phyloP scores from a whole-genome alignment of 1,140 invertebrate species.

The Cyphomyrmex costatus region DNA sequence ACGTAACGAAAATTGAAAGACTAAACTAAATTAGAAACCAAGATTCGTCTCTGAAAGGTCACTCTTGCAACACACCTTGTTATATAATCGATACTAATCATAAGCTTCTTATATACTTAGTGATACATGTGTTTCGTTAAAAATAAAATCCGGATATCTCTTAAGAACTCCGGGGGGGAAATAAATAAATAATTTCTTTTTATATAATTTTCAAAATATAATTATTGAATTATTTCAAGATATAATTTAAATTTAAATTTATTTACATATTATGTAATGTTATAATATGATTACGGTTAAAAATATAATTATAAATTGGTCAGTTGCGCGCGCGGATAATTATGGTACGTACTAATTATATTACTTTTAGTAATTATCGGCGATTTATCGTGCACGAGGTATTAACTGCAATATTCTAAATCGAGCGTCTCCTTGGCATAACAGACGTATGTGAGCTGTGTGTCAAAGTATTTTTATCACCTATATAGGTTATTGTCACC shows the following conservation, averaged over 20 bases:
- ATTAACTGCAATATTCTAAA: slow-evolving; percentile 27
- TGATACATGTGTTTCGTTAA: not conserved
- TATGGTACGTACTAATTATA: not conserved
- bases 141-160: not conserved
- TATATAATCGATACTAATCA: slow-evolving; percentile 5
- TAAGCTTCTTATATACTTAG: not conserved
- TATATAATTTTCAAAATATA: not conserved
- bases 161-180: not conserved
- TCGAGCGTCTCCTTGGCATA: slow-evolving; percentile 21
- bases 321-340: too few species aligned
- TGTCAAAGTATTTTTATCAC: slow-evolving; percentile 75
- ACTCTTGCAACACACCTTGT: not conserved
- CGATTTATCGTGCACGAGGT: not conserved
- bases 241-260: not conserved
- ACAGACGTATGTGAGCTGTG: not conserved
- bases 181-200: not conserved
- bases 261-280: not conserved
- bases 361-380: slow-evolving; percentile 5
- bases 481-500: slow-evolving; percentile 78
- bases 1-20: slow-evolving; percentile 39
- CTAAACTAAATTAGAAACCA: not conserved
- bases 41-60: slow-evolving; percentile 5
- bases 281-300: not conserved
- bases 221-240: not conserved
- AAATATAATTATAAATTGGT: not conserved